phyloP scores from a whole-genome alignment of 2,113 vertebrate species.

The Amblyopsis rosae region DNA sequence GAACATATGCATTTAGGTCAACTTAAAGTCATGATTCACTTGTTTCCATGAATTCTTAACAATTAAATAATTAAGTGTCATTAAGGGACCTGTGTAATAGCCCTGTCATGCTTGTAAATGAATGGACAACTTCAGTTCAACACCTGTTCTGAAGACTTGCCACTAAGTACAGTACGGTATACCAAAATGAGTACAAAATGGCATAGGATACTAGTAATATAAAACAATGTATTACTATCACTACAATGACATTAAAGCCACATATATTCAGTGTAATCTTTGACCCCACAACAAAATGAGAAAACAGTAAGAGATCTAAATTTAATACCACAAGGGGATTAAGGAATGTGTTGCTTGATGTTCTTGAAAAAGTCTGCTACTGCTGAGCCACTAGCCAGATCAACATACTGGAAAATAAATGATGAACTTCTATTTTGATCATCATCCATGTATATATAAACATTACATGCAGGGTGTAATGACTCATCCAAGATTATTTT shows the following conservation, averaged over 20 bases:
- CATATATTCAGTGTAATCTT: slow-evolving; percentile 26
- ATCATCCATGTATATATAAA: slow-evolving; percentile 53
- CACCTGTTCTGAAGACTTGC: slow-evolving; percentile 14
- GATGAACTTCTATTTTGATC: slow-evolving; percentile 72
- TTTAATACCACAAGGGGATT: slow-evolving; percentile 35
- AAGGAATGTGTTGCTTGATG: slow-evolving; percentile 54
- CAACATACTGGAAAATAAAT: slow-evolving; percentile 67
- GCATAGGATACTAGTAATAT: background rate
- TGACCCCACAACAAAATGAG: background rate
- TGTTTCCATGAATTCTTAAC: slow-evolving; percentile 70
- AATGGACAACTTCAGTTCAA: slow-evolving; percentile 24
- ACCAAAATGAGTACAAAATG: no score
- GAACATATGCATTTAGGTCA: slow-evolving; percentile 64
- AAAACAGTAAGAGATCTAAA: slow-evolving; percentile 15
- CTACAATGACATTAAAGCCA: slow-evolving; percentile 11
- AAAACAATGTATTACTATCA: slow-evolving; percentile 3
- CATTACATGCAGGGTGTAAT: slow-evolving; percentile 70
- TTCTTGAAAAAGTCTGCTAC: slow-evolving; percentile 49
- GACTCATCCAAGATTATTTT: slow-evolving; percentile 70
- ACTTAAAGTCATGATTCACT: slow-evolving; percentile 69
- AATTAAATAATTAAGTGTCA: slow-evolving; percentile 76
- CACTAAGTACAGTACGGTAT: background rate
- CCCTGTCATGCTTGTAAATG: slow-evolving; percentile 45
- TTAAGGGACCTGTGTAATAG: slow-evolving; percentile 71
- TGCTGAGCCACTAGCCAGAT: slow-evolving; percentile 60